A percentile compares a stretch with the other conserved stretches of the same genome.
These are phyloP conservation scores for Aphelocoma californica DNA, from an alignment of 2,797 vertebrate species.

Conservation along the genomic window DNA sequence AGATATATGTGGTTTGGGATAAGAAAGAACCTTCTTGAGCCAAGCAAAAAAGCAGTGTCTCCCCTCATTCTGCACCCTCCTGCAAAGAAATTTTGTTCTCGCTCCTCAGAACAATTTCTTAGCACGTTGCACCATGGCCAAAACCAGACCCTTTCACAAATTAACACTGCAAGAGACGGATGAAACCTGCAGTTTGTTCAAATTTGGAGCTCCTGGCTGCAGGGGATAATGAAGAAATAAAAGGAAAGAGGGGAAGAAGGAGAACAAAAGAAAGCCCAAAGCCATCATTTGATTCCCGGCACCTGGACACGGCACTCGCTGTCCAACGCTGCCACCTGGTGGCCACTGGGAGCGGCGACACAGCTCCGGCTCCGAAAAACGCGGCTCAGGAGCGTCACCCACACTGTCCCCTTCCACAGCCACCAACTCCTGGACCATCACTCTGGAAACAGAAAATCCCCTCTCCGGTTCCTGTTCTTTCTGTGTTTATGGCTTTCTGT, in stretches of 20 bases:
- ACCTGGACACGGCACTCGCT: background rate
- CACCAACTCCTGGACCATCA: background rate
- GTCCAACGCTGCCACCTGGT: slow-evolving; percentile 55
- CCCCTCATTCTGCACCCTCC: background rate
- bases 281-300: background rate
- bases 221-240: background rate
- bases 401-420: background rate
- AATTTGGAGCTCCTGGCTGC: background rate
- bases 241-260: background rate
- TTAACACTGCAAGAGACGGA: background rate
- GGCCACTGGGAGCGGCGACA: background rate
- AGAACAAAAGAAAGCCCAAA: slow-evolving; percentile 63
- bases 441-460: background rate
- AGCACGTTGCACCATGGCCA: background rate
- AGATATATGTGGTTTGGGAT: slow-evolving; percentile 10
- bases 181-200: background rate
- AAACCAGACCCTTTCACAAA: background rate
- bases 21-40: background rate
- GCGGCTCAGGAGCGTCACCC: background rate
- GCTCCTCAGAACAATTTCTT: background rate
- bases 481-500: background rate
- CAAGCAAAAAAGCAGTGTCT: background rate
- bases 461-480: background rate
- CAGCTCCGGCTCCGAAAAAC: background rate
- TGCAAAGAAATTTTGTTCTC: slow-evolving; percentile 18